phyloP scores from a whole-genome alignment of 2,113 vertebrate genomes.

The Macquaria ambigua region DNA sequence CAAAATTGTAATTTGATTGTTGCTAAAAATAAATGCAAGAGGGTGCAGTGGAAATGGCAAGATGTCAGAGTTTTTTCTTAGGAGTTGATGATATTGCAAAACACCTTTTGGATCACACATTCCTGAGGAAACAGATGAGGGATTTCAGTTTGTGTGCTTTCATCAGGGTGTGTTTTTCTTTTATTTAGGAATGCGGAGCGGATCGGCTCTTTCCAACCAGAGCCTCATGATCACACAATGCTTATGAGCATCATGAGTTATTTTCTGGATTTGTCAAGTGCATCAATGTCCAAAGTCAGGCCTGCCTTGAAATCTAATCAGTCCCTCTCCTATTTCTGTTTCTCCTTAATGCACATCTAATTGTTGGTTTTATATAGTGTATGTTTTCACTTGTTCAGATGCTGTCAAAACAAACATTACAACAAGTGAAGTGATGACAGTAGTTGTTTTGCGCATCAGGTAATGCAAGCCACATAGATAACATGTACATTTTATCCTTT shows the following conservation, averaged over 20 bases:
- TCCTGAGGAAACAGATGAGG: slow-evolving; percentile 60
- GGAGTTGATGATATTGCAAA: slow-evolving; percentile 62
- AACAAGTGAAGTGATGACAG: slow-evolving; percentile 35
- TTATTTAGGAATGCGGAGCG: slow-evolving; percentile 58
- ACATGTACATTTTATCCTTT: slow-evolving; percentile 13
- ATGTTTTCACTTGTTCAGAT: slow-evolving; percentile 18
- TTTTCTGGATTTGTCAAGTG: slow-evolving; percentile 42
- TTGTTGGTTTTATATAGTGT: slow-evolving; percentile 39
- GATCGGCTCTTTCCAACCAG: slow-evolving; percentile 1
- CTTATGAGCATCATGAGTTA: slow-evolving; percentile 43
- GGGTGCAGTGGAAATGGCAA: slow-evolving; percentile 14
- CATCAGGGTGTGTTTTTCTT: slow-evolving; percentile 61
- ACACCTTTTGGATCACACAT: slow-evolving; percentile 68
- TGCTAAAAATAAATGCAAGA: slow-evolving; percentile 38
- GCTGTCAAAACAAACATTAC: slow-evolving; percentile 42
- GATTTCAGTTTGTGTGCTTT: slow-evolving; percentile 65
- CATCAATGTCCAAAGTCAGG: slow-evolving; percentile 15
- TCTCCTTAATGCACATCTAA: slow-evolving; percentile 16
- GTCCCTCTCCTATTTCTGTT: not conserved
- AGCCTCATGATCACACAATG: slow-evolving; percentile 32
- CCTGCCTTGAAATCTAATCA: slow-evolving; percentile 4
- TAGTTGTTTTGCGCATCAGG: slow-evolving; percentile 8
- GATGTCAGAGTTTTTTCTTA: slow-evolving; percentile 34
- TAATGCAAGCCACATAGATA: slow-evolving; percentile 16
- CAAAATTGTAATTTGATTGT: slow-evolving; percentile 30